A percentile compares a stretch with the other conserved stretches of the same genome.
phyloP scores from a whole-genome alignment of 2,888 invertebrate species.

The Eilema griseolum region DNA sequence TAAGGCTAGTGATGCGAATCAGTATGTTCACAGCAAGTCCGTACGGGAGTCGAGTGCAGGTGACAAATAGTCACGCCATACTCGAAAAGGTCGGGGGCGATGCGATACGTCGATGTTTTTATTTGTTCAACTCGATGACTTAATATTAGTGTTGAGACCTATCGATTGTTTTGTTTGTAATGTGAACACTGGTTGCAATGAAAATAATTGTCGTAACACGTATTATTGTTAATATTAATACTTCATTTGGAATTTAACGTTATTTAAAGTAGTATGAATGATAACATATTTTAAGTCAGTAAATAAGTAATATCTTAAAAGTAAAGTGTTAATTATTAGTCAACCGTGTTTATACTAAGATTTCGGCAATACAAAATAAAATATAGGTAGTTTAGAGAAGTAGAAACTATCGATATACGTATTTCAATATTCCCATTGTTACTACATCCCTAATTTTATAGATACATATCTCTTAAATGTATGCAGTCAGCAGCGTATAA shows the following conservation, averaged over 20 bases:
- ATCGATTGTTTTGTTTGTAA: conserved; percentile 55
- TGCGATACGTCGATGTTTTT: conserved; percentile 82
- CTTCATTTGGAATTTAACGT: neutral
- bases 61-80: conserved; percentile 86
- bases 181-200: neutral
- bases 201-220: neutral
- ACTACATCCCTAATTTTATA: conserved; percentile 76
- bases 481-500: conserved; percentile 86
- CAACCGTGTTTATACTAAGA: neutral
- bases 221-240: neutral
- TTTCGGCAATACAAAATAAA: neutral
- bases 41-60: conserved; percentile 85
- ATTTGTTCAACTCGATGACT: conserved; percentile 80
- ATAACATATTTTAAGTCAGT: neutral
- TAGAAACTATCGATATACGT: conserved; percentile 29
- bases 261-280: neutral
- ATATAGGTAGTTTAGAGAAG: neutral
- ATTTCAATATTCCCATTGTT: conserved; percentile 14
- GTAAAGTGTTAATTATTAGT: neutral
- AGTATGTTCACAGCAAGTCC: conserved; percentile 78
- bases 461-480: conserved; percentile 86
- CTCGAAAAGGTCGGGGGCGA: conserved; percentile 78
- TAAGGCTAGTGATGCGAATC: conserved; percentile 76
- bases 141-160: conserved; percentile 76
- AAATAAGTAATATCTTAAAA: neutral